Evolutionary conservation across 2,888 invertebrate genomes (phyloP), one percentile per base, ranked within the genome.

Genomic region (Callinectes sapidus): DNA sequence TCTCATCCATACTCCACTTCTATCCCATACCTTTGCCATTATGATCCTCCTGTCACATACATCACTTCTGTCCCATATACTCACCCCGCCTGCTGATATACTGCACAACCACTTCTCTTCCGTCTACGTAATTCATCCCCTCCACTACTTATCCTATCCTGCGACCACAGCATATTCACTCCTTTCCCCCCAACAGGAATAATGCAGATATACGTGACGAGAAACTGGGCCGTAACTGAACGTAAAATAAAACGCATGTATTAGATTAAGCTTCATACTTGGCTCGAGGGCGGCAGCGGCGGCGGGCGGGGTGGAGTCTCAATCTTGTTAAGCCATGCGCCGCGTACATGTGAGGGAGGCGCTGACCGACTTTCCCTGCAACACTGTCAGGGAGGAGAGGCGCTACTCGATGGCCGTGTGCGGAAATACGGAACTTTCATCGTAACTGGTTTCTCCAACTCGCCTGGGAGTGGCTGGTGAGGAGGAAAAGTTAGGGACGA

Each of bases 301-400:
- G 48, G 48, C 81, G 14, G 35, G 35, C 81, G 18, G 18, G 32
- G 18, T 32, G 14, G 14, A 16, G 35, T 81, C 35, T 6, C 81
- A 81, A 77, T 77, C 71, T 77, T 77, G 81, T 81, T 81, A 81
- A 32, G 28, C 81, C 35, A 81, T 81, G 35, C 81, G 35, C 18
- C 81, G 14, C 16, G 35, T 81, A 16, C 81, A 35, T n/a, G 18
- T 16, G 81, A 81, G 71, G 71, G 28, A 77, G 35, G 81, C 81
- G 5, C 35, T 81, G 81, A 81, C 81, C 81, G 81, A 81, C 81
- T 81, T 81, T 81, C 81, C 81, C 81, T 32, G 35, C 35, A 81
- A 81, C 81, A 81, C 28, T 13, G 81, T 16, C 14, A 32, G 48
- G 48, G 48, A 35, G 14, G 32, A 32, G 35, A 35, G 14, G 81